Base-by-base conservation (phyloP, 2,797 vertebrate species). In the Intellagama lesueurii region DNA sequence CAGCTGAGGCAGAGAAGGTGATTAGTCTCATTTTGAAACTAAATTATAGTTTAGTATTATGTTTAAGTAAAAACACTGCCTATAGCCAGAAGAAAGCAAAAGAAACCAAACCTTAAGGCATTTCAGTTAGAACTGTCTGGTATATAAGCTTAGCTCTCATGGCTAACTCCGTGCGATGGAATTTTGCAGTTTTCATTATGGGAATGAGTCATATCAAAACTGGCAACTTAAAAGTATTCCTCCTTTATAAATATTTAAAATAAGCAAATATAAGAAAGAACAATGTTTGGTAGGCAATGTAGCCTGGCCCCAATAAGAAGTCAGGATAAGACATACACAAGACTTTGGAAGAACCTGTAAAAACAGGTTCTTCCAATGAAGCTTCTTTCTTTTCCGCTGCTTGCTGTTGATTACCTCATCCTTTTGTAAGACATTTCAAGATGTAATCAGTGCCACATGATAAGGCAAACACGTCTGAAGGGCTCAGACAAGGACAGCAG, bases 401-500 rank as follows among this genome's bases (percentile, higher is more conserved):
- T 85, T 1, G 60, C 60, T 64, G 24, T 77, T 81, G 35, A 85
- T 76, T 89, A 78, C 82, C 47, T 16, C 68, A 83, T 1, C n/a
- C 91, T 72, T 22, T 84, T 93, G 82, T 35, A 85, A 86, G 81
- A 44, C 87, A 92, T 93, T 84, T 86, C 69, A 24, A n/a, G 44
- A 32, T 79, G 7, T 7, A 70, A 92, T 47, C 0, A 52, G 72
- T 77, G 84, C 60, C 7, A 64, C 32, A 56, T 26, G 22, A 60
- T 83, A 22, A 77, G 68, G 47, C 28, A 76, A 56, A 90, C 35
- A 79, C 8, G 47, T 86, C 66, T 93, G 85, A 7, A 5, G 87
- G 81, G 72, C 86, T 88, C 84, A 81, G 93, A 88, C 88, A 87
- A 93, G 91, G 92, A 84, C 88, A 91, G 89, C 85, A 91, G 93